These are phyloP conservation scores for Sebastes iracundus DNA, from an alignment of 2,797 vertebrate genomes.

Conservation along the genomic window DNA sequence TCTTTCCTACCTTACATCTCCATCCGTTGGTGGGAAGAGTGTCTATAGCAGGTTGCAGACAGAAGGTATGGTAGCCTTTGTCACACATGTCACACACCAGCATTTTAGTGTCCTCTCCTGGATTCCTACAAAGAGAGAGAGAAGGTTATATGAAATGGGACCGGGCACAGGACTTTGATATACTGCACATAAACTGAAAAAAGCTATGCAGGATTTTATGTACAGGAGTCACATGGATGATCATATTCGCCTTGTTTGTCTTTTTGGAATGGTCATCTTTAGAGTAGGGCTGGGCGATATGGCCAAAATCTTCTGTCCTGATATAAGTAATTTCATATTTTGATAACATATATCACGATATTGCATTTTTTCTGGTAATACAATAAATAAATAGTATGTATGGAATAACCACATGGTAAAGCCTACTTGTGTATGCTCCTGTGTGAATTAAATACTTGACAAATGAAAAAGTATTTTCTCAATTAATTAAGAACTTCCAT, in stretches of 20 bases:
- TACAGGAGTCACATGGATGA: not conserved
- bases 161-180: not conserved
- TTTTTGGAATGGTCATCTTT: not conserved
- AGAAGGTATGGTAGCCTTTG: conserved; percentile 99
- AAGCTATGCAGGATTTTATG: not conserved
- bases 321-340: too few relatives aligned
- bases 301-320: too few relatives aligned
- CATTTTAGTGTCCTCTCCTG: conserved; percentile 99
- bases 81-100: conserved; percentile 98
- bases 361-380: too few relatives aligned
- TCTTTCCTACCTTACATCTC: conserved; percentile 93
- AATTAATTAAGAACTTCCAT: too few relatives aligned
- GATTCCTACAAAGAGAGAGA: conserved; percentile 85
- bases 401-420: too few relatives aligned
- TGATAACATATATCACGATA: too few relatives aligned
- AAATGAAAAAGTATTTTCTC: too few relatives aligned
- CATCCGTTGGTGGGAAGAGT: conserved; percentile 97
- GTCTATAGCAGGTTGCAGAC: conserved; percentile 96
- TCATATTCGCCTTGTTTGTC: not conserved
- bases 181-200: not conserved
- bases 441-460: too few relatives aligned
- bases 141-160: not conserved
- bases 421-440: too few relatives aligned
- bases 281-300: too few relatives aligned
- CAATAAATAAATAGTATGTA: too few relatives aligned